phyloP scores from a whole-genome alignment of 2,888 invertebrate genomes.

The Charanyca ferruginea region DNA sequence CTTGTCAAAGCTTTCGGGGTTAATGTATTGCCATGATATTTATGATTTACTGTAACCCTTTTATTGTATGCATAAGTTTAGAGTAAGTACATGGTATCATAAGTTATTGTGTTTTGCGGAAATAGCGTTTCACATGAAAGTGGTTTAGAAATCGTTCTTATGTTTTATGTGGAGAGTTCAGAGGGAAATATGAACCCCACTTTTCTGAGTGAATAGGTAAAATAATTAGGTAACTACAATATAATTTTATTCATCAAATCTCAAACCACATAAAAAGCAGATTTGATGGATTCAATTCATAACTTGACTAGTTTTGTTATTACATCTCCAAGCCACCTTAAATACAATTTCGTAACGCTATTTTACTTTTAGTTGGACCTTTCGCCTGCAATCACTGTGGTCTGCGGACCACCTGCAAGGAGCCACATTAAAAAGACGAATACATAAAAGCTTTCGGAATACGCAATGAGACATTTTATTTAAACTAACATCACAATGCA shows the following conservation, averaged over 20 bases:
- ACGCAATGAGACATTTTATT: conserved; percentile 29
- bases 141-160: conserved; percentile 13
- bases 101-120: conserved; percentile 33
- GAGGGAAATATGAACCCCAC: neutral
- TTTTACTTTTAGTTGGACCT: conserved; percentile 37
- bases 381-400: conserved; percentile 42
- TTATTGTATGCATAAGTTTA: conserved; percentile 18
- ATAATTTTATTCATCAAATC: conserved; percentile 6
- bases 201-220: neutral
- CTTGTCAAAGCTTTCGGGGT: conserved; percentile 57
- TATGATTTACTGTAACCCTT: conserved; percentile 44
- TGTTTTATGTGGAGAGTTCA: conserved; percentile 17
- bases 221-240: no score
- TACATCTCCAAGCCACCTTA: conserved; percentile 35
- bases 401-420: conserved; percentile 53
- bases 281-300: conserved; percentile 14
- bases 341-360: conserved; percentile 38
- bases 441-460: conserved; percentile 24
- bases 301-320: conserved; percentile 3
- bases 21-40: conserved; percentile 53
- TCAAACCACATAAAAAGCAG: conserved; percentile 1
- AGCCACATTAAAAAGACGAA: conserved; percentile 25
- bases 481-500: conserved; percentile 36
- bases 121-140: conserved; percentile 8
- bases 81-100: conserved; percentile 17